Percentiles rank a stretch among this genome's conserved stretches.
Evolutionary conservation across 2,888 invertebrate genomes (phyloP).

Genomic region (Alcis repandata): DNA sequence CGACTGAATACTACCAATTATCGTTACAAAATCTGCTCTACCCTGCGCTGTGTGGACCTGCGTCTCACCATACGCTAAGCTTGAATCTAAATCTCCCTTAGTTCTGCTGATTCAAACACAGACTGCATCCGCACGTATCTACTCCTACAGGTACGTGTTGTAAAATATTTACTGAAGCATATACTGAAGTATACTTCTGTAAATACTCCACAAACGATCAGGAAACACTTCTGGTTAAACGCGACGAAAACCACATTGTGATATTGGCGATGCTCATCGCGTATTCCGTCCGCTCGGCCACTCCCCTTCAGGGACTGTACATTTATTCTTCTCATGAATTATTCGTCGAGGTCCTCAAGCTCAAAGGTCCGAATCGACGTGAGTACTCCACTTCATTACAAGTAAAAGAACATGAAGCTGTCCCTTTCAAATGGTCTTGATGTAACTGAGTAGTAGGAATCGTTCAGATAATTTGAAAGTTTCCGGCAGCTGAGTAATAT

Average conservation of each 20-base stretch:
- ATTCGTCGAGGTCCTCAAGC: slow-evolving; percentile 32
- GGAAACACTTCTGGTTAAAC: not conserved
- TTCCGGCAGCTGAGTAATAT: too few species aligned
- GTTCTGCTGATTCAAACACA: too few species aligned
- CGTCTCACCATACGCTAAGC: too few species aligned
- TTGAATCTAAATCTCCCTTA: too few species aligned
- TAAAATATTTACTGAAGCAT: too few species aligned
- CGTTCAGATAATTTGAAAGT: too few species aligned
- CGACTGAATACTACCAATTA: too few species aligned
- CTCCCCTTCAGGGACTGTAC: slow-evolving; percentile 13
- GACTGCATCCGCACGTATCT: too few species aligned
- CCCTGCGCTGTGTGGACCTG: too few species aligned
- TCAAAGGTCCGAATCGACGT: slow-evolving; percentile 34
- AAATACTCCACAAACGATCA: not conserved
- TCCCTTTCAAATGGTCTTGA: not conserved
- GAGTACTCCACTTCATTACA: slow-evolving; percentile 40
- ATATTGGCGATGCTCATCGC: slow-evolving; percentile 18
- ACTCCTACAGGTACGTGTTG: too few species aligned
- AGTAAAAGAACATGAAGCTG: slow-evolving; percentile 3
- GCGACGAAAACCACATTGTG: not conserved
- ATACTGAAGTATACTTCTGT: too few species aligned
- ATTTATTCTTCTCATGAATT: slow-evolving; percentile 33
- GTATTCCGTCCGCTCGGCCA: slow-evolving; percentile 26
- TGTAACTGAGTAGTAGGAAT: not conserved
- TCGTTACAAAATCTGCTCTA: too few species aligned